Base-by-base conservation (phyloP, 2,888 invertebrate species). In the Acrocyrtus sp. region DNA sequence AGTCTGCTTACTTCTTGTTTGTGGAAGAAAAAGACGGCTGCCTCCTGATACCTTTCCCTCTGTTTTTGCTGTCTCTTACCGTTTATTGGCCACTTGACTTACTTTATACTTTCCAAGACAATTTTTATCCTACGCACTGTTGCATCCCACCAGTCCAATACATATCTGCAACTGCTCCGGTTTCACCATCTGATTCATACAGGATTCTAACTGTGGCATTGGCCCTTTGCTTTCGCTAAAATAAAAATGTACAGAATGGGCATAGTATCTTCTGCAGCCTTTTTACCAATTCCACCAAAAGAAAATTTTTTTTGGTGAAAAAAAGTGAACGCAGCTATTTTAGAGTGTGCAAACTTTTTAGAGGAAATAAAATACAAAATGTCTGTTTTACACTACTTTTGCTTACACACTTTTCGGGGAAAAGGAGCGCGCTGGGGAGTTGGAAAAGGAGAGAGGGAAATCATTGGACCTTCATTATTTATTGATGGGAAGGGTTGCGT, bases 71-170 rank as follows among this genome's bases (percentile, higher is more conserved):
- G 48, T 54, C 47, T 43, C 45, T 68, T 43, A 22, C 34, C 54
- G 34, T 69, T 69, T 60, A 69, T 56, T 69, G 54, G 61, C 56
- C 68, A 61, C 61, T 69, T 69, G 68, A 68, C 68, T 68, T 68
- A 54, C 54, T 56, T 56, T 56, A 66, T 66, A 66, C 53, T 61
- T 43, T 17, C 51, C 53, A 54, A 61, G 68, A 53, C 61, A 60
- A 58, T 45, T 48, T 61, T 61, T 48, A n/a, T n/a, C 61, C 61
- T 69, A 54, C 54, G 61, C 68, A 69, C 68, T 69, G 68, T 69
- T 69, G 68, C 68, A 54, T 61, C 47, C 6, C n/a, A n/a, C n/a
- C n/a, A n/a, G n/a, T n/a, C n/a, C n/a, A n/a, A n/a, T n/a, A n/a
- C n/a, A n/a, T n/a, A n/a, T n/a, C n/a, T n/a, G n/a, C n/a, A n/a